Conservation (phyloP, 1,140 invertebrate genomes). For the Spodoptera frugiperda region DNA sequence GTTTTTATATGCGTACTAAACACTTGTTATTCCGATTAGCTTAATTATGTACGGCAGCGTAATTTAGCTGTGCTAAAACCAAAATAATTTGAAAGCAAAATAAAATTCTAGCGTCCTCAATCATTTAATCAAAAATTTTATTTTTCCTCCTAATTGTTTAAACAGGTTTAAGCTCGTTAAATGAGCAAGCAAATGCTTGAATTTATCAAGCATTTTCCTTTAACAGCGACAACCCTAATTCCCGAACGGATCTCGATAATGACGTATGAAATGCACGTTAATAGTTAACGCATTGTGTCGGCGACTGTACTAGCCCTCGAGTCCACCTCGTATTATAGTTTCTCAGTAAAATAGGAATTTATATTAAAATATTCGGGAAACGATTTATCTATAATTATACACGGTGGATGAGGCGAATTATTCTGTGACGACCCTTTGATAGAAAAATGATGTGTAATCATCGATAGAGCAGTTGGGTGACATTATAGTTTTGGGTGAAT, state of each 20-base stretch:
- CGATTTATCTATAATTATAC: slow-evolving; percentile 44
- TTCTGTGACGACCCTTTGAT: slow-evolving; percentile 24
- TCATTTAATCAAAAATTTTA: no score
- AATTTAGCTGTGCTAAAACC: no score
- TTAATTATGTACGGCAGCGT: no score
- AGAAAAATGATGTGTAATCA: slow-evolving; percentile 30
- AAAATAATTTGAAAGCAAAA: no score
- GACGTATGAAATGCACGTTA: slow-evolving; percentile 54
- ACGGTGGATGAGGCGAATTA: slow-evolving; percentile 25
- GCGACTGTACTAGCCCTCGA: slow-evolving; percentile 33
- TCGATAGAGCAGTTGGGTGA: neutral
- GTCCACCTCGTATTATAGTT: slow-evolving; percentile 1
- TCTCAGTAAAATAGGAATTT: slow-evolving; percentile 37
- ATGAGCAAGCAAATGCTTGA: neutral
- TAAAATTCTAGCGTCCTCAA: no score
- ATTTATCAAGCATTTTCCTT: neutral
- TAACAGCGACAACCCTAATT: slow-evolving; percentile 14
- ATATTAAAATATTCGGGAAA: slow-evolving; percentile 45
- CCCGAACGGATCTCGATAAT: slow-evolving; percentile 35
- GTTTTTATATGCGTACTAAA: no score
- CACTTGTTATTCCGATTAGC: no score
- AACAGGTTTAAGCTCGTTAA: no score
- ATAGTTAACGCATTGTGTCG: slow-evolving; percentile 59
- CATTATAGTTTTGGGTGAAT: slow-evolving; percentile 12
- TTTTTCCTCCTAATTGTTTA: no score